phyloP scores from a whole-genome alignment of 2,797 vertebrate genomes.

The Pteropus rufus region DNA sequence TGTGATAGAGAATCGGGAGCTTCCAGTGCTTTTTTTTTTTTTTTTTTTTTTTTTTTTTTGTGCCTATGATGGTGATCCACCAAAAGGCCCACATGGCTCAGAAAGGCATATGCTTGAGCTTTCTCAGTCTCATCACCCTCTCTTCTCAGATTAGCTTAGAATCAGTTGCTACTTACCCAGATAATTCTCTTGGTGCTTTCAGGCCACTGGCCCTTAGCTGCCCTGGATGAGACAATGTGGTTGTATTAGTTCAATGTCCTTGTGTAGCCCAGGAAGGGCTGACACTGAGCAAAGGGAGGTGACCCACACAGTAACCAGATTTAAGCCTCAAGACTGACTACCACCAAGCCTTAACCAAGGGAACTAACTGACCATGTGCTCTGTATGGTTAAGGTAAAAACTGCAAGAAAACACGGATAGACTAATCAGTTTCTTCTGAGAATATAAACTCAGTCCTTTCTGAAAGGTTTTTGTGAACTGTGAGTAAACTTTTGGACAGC shows the following conservation, averaged over 20 bases:
- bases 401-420: background rate
- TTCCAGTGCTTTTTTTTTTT: background rate
- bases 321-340: background rate
- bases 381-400: background rate
- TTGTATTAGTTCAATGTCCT: background rate
- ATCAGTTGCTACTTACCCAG: background rate
- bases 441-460: background rate
- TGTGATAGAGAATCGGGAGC: background rate
- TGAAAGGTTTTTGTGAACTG: constrained; percentile 29
- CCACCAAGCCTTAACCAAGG: background rate
- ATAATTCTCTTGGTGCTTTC: background rate
- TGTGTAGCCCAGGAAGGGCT: background rate
- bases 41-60: background rate
- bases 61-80: background rate
- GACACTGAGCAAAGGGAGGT: background rate
- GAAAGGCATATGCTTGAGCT: background rate
- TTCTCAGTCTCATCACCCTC: background rate
- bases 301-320: background rate
- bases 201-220: background rate
- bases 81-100: background rate
- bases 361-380: background rate
- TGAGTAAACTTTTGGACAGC: constrained; percentile 32
- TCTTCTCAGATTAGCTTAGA: background rate
- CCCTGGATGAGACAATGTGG: background rate
- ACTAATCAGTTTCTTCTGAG: background rate